Base-by-base conservation (phyloP, 2,888 invertebrate species). In the Endomychus coccineus region DNA sequence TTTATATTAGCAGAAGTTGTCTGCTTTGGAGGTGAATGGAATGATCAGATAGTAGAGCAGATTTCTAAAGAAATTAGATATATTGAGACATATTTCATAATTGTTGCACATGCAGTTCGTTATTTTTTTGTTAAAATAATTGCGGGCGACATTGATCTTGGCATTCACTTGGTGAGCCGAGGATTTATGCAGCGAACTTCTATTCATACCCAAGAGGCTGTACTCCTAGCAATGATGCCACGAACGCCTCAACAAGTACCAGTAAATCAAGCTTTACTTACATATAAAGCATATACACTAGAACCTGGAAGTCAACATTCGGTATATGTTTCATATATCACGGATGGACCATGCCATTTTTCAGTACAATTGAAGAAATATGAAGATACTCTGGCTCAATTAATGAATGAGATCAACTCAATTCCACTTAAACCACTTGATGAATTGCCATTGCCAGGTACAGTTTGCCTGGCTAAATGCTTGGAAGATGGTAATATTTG, bases 281-380 rank as follows among this genome's bases (percentile, higher is more conserved):
- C 74, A 2, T 77, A 73, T 45, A 76, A 75, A 51, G 71, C 72
- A 27, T 59, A 67, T 43, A 62, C 71, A 10, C 49, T 78, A 16
- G 70, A 70, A 14, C 62, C 73, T 2, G 71, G 71, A 32, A 71
- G 73, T 0, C 71, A 71, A 43, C 79, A 85, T 51, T 72, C 77
- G 49, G 82, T 84, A 0, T 78, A 74, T 56, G 76, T 87, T 2
- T 84, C 85, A 12, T 81, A 73, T 60, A 80, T 86, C 11, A 83
- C 84, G 51, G 85, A 88, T 54, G 87, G 87, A 0, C 86, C 86
- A 3, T 76, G 78, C 43, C 67, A 80, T 36, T 88, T 88, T 66
- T 82, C 82, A 16, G 76, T 86, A 4, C 86, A 87, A 52, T 60
- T 86, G 15, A 71, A 74, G 50, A 69, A 71, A 28, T 74, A 74